Conservation (phyloP, 2,888 invertebrate species). For the Gastrophysa polygoni region DNA sequence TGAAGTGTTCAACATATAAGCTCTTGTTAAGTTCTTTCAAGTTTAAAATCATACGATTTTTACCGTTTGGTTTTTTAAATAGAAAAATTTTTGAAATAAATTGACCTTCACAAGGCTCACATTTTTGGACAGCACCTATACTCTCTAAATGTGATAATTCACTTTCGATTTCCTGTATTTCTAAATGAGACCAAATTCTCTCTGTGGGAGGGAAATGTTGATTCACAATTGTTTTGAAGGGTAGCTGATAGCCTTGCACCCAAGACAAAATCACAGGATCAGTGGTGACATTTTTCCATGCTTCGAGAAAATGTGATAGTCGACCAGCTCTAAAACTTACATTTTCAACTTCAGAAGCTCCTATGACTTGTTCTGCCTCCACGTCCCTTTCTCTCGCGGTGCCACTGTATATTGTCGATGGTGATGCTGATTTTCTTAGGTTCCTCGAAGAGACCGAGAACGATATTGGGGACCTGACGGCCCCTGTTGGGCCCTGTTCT, state of each 20-base stretch:
- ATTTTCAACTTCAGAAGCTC: too few relatives aligned
- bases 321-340: too few relatives aligned
- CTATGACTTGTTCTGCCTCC: too few relatives aligned
- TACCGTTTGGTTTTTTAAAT: neutral
- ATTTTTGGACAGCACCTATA: neutral
- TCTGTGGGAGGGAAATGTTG: neutral
- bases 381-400: too few relatives aligned
- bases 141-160: neutral
- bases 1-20: constrained; percentile 13
- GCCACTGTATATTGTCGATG: too few relatives aligned
- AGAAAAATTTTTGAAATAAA: constrained; percentile 5
- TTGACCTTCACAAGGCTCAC: neutral
- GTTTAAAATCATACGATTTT: constrained; percentile 14
- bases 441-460: too few relatives aligned
- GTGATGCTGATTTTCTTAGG: too few relatives aligned
- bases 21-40: constrained; percentile 10
- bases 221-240: neutral
- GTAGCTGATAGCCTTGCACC: neutral
- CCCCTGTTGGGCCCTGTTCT: too few relatives aligned
- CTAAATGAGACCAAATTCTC: neutral
- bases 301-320: neutral
- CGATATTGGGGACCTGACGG: too few relatives aligned
- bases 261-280: neutral
- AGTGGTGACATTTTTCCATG: neutral
- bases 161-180: neutral